Conservation (phyloP, 1,140 invertebrate genomes). For the Bombus difficillimus region DNA sequence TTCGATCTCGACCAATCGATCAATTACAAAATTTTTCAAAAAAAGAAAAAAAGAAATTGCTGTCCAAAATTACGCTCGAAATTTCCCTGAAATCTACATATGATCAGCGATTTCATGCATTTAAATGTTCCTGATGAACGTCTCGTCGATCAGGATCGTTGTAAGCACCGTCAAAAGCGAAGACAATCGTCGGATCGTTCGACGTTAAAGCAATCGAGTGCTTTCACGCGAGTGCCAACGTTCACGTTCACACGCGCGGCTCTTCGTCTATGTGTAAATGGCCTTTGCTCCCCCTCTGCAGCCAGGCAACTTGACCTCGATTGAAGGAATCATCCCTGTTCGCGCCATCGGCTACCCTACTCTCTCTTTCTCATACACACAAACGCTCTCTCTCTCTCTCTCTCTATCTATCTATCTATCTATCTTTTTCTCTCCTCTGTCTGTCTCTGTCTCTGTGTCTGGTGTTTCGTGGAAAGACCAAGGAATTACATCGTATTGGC, state of each 20-base stretch:
- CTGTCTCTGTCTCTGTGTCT: too few relatives aligned
- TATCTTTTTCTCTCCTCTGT: too few relatives aligned
- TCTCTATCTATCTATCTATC: not conserved
- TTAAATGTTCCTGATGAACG: not conserved
- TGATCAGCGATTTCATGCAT: not conserved
- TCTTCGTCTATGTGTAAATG: constrained; percentile 1
- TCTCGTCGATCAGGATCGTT: not conserved
- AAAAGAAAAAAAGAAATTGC: too few relatives aligned
- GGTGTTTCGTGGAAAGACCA: not conserved
- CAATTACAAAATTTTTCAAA: too few relatives aligned
- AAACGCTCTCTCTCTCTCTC: not conserved
- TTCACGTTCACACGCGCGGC: not conserved
- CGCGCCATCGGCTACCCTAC: not conserved
- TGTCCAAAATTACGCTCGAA: too few relatives aligned
- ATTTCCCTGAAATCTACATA: not conserved
- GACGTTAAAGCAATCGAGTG: constrained; percentile 11
- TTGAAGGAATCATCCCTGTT: constrained; percentile 7
- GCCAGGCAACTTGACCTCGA: constrained; percentile 8
- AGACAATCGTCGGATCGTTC: not conserved
- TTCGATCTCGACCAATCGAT: too few relatives aligned
- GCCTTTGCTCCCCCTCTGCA: not conserved
- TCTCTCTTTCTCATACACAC: not conserved
- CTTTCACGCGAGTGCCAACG: not conserved
- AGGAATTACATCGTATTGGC: not conserved
- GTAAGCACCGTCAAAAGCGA: not conserved